Evolutionary conservation across 2,113 vertebrate species (phyloP).

Genomic region (Trinectes maculatus): DNA sequence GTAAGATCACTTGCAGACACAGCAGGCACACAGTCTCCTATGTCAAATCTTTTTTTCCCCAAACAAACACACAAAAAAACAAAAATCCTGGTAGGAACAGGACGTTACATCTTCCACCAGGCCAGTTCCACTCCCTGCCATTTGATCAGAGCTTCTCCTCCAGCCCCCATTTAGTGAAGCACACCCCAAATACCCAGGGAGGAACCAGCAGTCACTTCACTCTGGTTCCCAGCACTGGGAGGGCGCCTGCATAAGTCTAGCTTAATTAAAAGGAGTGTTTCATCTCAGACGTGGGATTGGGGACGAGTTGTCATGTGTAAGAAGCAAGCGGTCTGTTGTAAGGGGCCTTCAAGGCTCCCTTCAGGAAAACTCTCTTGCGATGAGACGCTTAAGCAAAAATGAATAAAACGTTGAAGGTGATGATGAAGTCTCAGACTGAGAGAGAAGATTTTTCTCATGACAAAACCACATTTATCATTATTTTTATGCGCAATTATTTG

Average conservation of each 20-base stretch:
- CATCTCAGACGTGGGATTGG: slow-evolving; percentile 50
- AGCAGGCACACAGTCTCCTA: not conserved
- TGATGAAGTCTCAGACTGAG: no score
- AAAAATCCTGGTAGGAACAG: not conserved
- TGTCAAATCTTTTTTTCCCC: not conserved
- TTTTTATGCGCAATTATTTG: no score
- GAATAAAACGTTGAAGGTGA: no score
- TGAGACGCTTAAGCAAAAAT: no score
- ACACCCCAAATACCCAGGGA: slow-evolving; percentile 51
- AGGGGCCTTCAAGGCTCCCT: slow-evolving; percentile 26
- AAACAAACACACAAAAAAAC: no score
- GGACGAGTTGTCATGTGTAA: slow-evolving; percentile 39
- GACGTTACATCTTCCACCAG: slow-evolving; percentile 17
- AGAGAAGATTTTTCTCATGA: no score
- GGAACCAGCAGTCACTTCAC: slow-evolving; percentile 60
- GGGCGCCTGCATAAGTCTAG: slow-evolving; percentile 49
- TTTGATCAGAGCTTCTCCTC: slow-evolving; percentile 28
- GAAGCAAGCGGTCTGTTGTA: slow-evolving; percentile 28
- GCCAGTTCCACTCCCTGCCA: slow-evolving; percentile 19
- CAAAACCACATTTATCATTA: no score
- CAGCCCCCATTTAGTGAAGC: slow-evolving; percentile 31
- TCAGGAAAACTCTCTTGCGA: no score
- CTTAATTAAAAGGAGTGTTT: slow-evolving; percentile 66
- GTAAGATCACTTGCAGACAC: not conserved
- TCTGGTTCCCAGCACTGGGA: slow-evolving; percentile 39